phyloP scores from a whole-genome alignment of 2,113 vertebrate genomes.

The Trinectes maculatus region DNA sequence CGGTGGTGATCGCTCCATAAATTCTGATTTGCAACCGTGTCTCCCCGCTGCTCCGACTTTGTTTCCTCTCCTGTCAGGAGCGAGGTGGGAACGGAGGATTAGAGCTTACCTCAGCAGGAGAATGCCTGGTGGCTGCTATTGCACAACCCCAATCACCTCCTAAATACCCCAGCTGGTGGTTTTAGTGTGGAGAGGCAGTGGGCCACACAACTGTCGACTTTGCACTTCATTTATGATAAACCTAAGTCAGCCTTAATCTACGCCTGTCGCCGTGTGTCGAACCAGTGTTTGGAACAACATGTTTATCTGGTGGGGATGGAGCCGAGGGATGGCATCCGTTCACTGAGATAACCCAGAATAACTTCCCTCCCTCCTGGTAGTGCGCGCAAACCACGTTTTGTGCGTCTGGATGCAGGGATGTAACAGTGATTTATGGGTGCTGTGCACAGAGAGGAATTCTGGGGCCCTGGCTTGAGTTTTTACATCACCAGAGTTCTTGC shows the following conservation, averaged over 20 bases:
- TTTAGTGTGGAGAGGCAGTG: slow-evolving; percentile 66
- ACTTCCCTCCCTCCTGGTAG: slow-evolving; percentile 48
- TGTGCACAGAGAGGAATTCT: slow-evolving; percentile 27
- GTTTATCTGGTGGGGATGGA: slow-evolving; percentile 66
- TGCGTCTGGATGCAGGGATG: slow-evolving; percentile 51
- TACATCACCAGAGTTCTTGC: slow-evolving; percentile 26
- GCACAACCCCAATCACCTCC: slow-evolving; percentile 49
- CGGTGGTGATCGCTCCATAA: slow-evolving; percentile 46
- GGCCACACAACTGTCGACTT: slow-evolving; percentile 74
- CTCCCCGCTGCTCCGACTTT: slow-evolving; percentile 36
- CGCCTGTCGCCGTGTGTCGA: slow-evolving; percentile 57
- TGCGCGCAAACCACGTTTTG: slow-evolving; percentile 35
- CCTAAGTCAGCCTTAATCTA: slow-evolving; percentile 75
- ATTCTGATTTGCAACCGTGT: slow-evolving; percentile 54
- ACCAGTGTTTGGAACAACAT: slow-evolving; percentile 73
- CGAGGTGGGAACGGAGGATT: slow-evolving; percentile 65
- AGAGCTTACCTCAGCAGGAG: slow-evolving; percentile 66
- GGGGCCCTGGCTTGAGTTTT: slow-evolving; percentile 30
- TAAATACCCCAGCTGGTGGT: slow-evolving; percentile 68
- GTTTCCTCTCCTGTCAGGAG: slow-evolving; percentile 58
- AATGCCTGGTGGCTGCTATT: slow-evolving; percentile 55
- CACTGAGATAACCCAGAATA: slow-evolving; percentile 65
- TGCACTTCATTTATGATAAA: slow-evolving; percentile 77
- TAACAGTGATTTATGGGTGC: slow-evolving; percentile 63
- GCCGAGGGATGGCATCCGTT: slow-evolving; percentile 58